Evolutionary conservation across 2,888 invertebrate genomes (phyloP), one percentile per base, ranked within the genome.

Genomic region (Chalcis sispes): DNA sequence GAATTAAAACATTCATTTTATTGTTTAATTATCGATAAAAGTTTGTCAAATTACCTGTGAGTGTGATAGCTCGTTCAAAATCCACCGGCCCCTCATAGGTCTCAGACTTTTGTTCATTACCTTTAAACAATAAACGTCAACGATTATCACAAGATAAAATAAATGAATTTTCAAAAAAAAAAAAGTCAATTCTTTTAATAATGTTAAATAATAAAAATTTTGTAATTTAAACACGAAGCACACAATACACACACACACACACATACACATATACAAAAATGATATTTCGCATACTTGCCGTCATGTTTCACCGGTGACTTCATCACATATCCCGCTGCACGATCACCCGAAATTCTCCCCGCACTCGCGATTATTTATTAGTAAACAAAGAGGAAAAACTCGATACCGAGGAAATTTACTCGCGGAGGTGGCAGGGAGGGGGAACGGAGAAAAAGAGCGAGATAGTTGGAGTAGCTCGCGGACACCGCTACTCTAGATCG

Each of bases 11-110:
- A n/a, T n/a, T n/a, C n/a, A n/a, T n/a, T n/a, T n/a, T n/a, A n/a
- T n/a, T n/a, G n/a, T n/a, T n/a, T n/a, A n/a, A n/a, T n/a, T n/a
- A n/a, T n/a, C 4, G 36, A 25, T 23, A 2, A 25, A 64, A 46
- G n/a, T n/a, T n/a, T n/a, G 2, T 42, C 42, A 42, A 42, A 13
- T 76, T 76, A 86, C 86, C 86, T 77, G 86, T 79, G 48, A 82
- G 80, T 74, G 72, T 78, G 46, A 87, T 87, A 29, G 87, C 87
- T 46, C 77, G 79, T 80, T 87, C 87, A 46, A 87, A 87, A 82
- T 86, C 82, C 72, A 81, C 86, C 48, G 86, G 85, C 59, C 82
- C 82, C 59, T 84, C 79, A 75, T 75, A 72, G 75, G 32, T 29
- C 59, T 76, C 76, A 13, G 76, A 40, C 46, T 76, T 73, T 78